Evolutionary conservation across 2,113 vertebrate species (phyloP), one percentile per base, ranked within the genome.

Genomic region (Amphiprion ocellaris): DNA sequence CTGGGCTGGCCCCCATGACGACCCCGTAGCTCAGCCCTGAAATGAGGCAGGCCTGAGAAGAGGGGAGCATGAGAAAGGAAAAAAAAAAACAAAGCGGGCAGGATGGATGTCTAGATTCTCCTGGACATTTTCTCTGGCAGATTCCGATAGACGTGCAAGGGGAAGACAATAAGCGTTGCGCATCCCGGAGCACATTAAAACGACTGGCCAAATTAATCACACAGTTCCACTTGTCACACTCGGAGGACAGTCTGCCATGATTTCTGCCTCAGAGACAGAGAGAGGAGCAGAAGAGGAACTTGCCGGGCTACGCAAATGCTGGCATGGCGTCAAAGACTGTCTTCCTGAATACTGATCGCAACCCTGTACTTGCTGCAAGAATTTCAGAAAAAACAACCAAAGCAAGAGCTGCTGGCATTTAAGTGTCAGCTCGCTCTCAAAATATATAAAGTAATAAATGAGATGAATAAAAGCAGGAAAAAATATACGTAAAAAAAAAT

Each of bases 141-240:
- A 87, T 90, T 92, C 86, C 64, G 83, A 90, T 83, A 88, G 89
- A 94, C 83, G 79, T 84, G 84, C 81, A 70, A 53, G 63, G 88
- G 71, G 87, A 84, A 87, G 90, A 93, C 92, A 92, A 93, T 89
- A 93, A 92, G 90, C 81, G 74, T 10, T 44, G 87, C 47, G 79
- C 85, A 64, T 93, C 90, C 92, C 83, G 74, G 60, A 93, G 89
- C 92, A 90, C 90, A 93, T 92, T 92, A 91, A 92, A 94, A 88
- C 61, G 90, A 91, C 89, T 74, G 87, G 85, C 92, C 93, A 92
- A 93, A 94, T 94, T 81, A 92, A 93, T 95, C 90, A 91, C 92
- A 88, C 89, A 79, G 91, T 92, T 92, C 89, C 92, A 92, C 89
- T 91, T 92, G 92, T 93, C 94, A 92, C 87, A 92, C 83, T 86